These are phyloP conservation scores for Cremastinae sp. DNA, from an alignment of 2,888 invertebrate species.

Conservation along the genomic window DNA sequence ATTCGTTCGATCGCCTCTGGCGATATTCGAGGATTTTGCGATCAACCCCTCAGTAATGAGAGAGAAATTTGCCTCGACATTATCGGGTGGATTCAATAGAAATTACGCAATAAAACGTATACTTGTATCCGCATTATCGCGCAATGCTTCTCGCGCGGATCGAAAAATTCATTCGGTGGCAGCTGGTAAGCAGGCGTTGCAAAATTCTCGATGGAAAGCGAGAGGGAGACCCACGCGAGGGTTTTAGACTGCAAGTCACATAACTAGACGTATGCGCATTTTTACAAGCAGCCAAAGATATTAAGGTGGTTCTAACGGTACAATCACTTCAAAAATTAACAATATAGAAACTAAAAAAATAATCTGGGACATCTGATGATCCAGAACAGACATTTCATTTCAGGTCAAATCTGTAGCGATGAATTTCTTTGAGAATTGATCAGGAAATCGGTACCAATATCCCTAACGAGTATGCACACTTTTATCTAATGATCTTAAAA, in stretches of 20 bases:
- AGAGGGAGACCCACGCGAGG: slow-evolving; percentile 54
- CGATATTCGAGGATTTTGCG: slow-evolving; percentile 33
- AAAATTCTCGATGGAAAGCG: slow-evolving; percentile 29
- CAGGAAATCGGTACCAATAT: no score
- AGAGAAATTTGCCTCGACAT: slow-evolving; percentile 31
- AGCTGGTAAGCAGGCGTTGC: slow-evolving; percentile 57
- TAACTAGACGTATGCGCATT: slow-evolving; percentile 6
- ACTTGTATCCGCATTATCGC: slow-evolving; percentile 42
- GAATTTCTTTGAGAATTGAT: no score
- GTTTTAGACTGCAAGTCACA: slow-evolving; percentile 4
- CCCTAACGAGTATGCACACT: no score
- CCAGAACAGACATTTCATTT: no score
- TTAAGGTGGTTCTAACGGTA: background rate
- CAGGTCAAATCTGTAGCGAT: no score
- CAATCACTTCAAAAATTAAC: no score
- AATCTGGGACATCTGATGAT: no score
- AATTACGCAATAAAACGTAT: slow-evolving; percentile 4
- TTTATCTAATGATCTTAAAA: background rate
- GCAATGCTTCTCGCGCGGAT: slow-evolving; percentile 41
- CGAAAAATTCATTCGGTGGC: slow-evolving; percentile 52
- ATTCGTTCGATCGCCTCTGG: slow-evolving; percentile 1
- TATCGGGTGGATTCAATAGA: slow-evolving; percentile 31
- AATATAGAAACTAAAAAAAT: no score
- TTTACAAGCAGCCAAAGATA: background rate
- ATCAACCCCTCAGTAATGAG: slow-evolving; percentile 23